Conservation (phyloP, 2,888 invertebrate species). For the Gryllus longicercus region DNA sequence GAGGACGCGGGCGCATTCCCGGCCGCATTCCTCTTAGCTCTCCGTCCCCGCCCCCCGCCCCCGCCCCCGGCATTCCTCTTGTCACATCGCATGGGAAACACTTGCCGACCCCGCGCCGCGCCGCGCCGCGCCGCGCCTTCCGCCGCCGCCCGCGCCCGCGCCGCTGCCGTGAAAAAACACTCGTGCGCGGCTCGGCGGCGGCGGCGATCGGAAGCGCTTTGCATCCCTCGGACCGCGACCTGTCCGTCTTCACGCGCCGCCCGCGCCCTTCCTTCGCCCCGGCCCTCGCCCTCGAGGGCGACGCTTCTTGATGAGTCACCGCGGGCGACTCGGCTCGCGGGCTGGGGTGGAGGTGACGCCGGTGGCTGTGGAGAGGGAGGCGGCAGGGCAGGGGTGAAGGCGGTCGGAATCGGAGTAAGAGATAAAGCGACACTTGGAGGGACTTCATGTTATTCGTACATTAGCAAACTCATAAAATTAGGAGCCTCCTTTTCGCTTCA, state of each 20-base stretch:
- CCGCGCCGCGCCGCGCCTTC: neutral
- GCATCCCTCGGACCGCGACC: neutral
- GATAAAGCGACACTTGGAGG: too few relatives aligned
- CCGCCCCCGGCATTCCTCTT: slow-evolving; percentile 31
- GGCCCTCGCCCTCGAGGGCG: neutral
- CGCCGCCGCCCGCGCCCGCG: neutral
- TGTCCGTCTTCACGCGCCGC: too few relatives aligned
- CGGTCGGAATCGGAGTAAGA: too few relatives aligned
- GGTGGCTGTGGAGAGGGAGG: too few relatives aligned
- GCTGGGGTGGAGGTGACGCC: too few relatives aligned
- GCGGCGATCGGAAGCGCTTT: slow-evolving; percentile 5
- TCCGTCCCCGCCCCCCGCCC: neutral
- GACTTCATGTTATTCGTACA: too few relatives aligned
- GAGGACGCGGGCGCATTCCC: neutral
- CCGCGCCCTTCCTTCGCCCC: too few relatives aligned
- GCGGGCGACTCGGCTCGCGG: neutral
- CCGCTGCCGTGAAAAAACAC: neutral
- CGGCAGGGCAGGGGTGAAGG: too few relatives aligned
- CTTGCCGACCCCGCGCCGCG: neutral
- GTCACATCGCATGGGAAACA: slow-evolving; percentile 33
- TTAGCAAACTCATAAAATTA: too few relatives aligned
- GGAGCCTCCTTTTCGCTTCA: too few relatives aligned
- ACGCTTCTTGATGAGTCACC: slow-evolving; percentile 4
- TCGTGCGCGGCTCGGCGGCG: neutral
- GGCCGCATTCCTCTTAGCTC: neutral